Evolutionary conservation across 2,797 vertebrate genomes (phyloP).

Genomic region (Gambelia wislizenii): DNA sequence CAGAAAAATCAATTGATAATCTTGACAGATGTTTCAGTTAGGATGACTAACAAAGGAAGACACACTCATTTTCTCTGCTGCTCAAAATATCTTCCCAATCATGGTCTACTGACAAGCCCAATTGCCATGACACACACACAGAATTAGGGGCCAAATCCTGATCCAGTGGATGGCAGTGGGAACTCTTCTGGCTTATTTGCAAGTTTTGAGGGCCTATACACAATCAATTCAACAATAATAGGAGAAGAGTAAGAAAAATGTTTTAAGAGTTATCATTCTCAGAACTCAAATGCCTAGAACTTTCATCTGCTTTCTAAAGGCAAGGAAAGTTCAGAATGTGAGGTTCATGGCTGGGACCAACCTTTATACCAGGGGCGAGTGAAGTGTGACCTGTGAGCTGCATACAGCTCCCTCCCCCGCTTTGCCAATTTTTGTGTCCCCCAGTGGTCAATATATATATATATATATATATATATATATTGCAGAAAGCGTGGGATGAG

Average conservation of each 20-base stretch:
- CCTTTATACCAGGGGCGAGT: no score
- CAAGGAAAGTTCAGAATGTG: not conserved
- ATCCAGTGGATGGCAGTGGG: slow-evolving; percentile 7
- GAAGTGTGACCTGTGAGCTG: no score
- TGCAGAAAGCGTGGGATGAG: no score
- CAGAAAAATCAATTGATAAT: slow-evolving; percentile 51
- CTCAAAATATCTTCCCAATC: slow-evolving; percentile 44
- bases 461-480: no score
- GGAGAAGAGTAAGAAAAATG: accelerated
- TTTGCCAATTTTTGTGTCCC: no score
- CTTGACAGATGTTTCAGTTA: slow-evolving; percentile 67
- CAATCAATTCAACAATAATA: not conserved
- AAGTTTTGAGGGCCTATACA: not conserved
- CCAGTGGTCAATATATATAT: no score
- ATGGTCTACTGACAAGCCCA: not conserved
- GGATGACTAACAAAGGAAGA: slow-evolving; percentile 53
- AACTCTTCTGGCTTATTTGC: not conserved
- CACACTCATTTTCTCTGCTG: not conserved
- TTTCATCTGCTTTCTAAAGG: not conserved
- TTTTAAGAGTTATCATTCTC: not conserved
- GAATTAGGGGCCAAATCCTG: slow-evolving; percentile 6
- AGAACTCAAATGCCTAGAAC: not conserved
- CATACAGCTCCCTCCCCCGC: no score
- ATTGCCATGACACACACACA: not conserved
- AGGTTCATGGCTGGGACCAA: no score